A percentile compares a stretch with the other conserved stretches of the same genome.
phyloP scores from a whole-genome alignment of 2,797 vertebrate species.

The Toxotes lorentzi region DNA sequence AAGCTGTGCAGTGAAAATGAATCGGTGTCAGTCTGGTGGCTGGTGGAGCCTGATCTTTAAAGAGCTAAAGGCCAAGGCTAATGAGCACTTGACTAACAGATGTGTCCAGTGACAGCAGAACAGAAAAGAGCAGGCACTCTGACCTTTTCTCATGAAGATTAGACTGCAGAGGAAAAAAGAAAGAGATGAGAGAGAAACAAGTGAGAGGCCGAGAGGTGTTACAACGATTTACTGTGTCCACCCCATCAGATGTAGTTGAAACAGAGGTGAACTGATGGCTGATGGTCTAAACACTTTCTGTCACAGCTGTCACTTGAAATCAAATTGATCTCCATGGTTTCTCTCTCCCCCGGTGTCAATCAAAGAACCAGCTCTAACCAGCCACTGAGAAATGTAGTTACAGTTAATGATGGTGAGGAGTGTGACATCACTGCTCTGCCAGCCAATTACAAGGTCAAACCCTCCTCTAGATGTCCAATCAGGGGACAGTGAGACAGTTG shows the following conservation, averaged over 20 bases:
- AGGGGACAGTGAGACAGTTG: not conserved
- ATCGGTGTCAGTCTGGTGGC: not conserved
- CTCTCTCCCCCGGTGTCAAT: not conserved
- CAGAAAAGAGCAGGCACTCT: conserved; percentile 37
- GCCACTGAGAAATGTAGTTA: not conserved
- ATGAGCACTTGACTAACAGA: conserved; percentile 57
- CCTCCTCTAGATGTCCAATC: not conserved
- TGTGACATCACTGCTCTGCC: not conserved
- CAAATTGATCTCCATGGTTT: not conserved
- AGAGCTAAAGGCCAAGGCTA: conserved; percentile 62
- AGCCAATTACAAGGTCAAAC: not conserved
- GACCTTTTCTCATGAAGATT: conserved; percentile 59
- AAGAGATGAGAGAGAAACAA: conserved; percentile 23
- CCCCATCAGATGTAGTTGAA: conserved; percentile 40
- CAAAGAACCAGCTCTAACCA: not conserved
- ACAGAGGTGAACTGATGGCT: conserved; percentile 42
- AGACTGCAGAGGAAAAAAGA: conserved; percentile 19
- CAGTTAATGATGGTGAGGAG: not conserved
- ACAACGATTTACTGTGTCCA: conserved; percentile 36
- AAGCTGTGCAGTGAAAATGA: conserved; percentile 12
- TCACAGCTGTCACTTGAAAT: conserved; percentile 46
- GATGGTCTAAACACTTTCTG: conserved; percentile 33
- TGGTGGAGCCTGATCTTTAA: conserved; percentile 42
- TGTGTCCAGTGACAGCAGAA: conserved; percentile 36
- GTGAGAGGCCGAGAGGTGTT: conserved; percentile 5